phyloP scores from a whole-genome alignment of 2,888 invertebrate species.

The Aleiodes alternator region DNA sequence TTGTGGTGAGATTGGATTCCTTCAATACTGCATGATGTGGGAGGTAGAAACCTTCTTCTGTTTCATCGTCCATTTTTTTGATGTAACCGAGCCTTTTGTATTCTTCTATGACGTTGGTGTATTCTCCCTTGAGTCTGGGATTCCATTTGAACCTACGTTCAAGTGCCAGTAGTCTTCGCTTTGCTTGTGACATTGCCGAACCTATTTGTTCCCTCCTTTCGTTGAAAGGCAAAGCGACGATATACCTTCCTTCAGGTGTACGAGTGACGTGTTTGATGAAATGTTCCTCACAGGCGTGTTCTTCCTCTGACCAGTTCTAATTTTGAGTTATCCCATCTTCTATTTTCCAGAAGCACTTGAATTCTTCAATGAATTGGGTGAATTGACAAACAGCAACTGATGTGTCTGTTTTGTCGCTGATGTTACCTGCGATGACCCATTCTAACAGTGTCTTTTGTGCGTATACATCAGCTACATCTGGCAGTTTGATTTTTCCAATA shows the following conservation, averaged over 20 bases:
- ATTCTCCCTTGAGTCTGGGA: background rate
- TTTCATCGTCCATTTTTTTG: background rate
- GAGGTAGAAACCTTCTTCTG: background rate
- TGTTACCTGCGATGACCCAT: constrained; percentile 8
- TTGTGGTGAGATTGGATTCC: background rate
- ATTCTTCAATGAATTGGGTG: background rate
- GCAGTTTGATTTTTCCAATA: background rate
- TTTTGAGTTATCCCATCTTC: background rate
- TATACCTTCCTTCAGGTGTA: background rate
- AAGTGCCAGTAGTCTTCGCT: background rate
- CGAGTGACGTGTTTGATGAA: background rate
- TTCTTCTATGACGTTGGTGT: background rate
- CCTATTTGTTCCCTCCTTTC: background rate
- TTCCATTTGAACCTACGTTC: background rate
- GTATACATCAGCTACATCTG: background rate
- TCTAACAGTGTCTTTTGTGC: background rate
- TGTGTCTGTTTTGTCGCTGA: background rate
- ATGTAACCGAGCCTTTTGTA: constrained; percentile 15
- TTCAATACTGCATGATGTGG: constrained; percentile 6
- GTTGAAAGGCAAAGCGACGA: constrained; percentile 10
- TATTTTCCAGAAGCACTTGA: constrained; percentile 8
- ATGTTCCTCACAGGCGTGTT: constrained; percentile 1
- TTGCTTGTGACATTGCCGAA: background rate
- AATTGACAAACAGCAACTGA: background rate
- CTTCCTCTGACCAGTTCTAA: background rate